Evolutionary conservation across 2,113 vertebrate species (phyloP), one percentile per base, ranked within the genome.

Genomic region (Cynocephalus volans): DNA sequence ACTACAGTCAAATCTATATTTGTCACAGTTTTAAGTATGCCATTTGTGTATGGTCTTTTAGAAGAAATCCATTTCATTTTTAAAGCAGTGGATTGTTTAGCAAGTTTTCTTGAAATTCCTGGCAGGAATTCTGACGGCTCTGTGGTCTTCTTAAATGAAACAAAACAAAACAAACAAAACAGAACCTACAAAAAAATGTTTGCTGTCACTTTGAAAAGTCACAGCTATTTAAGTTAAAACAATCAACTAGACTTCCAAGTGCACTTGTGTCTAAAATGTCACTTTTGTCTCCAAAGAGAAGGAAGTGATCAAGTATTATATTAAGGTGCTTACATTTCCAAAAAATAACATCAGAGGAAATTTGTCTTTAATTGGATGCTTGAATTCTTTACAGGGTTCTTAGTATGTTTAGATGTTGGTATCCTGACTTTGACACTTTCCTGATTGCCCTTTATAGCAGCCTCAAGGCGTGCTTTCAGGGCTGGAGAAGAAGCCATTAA

Each of bases 321-420:
- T 83, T 96, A 88, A 98, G 98, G 93, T 97, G 94, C 26, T 0
- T 97, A 93, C 87, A 93, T 79, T 69, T 91, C 36, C 58, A 21
- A 91, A 56, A 93, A 1, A 8, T 69, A 60, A 95, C 26, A 82
- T 99, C 97, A 99, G 96, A 99, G 98, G 98, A 99, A 99, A 98
- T 98, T 99, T 90, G 99, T 99, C 98, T 99, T 99, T 10, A 99
- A 99, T 18, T 99, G 99, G 98, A 99, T 99, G 98, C 99, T 99
- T 36, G 99, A 98, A 83, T 98, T 98, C 97, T 99, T 99, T 95
- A 98, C 98, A 60, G 98, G 81, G 72, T 97, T 98, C 95, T 97
- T 99, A 84, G 96, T 36, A 36, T 98, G 97, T 90, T 98, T 98
- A 88, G 98, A 76, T 65, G 97, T 96, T 52, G 98, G 48, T 41